Conservation (phyloP, 2,888 invertebrate genomes). For the Coremacera marginata region DNA sequence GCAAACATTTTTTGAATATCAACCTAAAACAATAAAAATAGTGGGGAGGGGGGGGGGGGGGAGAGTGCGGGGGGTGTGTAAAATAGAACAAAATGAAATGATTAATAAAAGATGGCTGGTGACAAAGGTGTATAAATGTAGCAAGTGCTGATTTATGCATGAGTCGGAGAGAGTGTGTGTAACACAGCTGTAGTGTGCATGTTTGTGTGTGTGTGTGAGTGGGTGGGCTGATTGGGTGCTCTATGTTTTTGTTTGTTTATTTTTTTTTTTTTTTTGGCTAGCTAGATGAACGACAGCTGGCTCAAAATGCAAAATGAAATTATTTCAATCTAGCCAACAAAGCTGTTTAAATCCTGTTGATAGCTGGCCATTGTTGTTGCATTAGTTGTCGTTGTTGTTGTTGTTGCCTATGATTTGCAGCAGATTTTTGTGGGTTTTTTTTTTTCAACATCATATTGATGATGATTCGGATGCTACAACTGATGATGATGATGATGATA, state of each 20-base stretch:
- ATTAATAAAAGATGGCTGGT: background rate
- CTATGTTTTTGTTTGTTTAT: no score
- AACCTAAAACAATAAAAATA: background rate
- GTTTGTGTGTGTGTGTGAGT: no score
- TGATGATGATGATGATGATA: slow-evolving; percentile 18
- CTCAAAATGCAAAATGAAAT: slow-evolving; percentile 17
- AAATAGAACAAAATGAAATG: background rate
- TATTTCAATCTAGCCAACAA: background rate
- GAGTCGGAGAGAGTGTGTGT: background rate
- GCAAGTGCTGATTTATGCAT: slow-evolving; percentile 22
- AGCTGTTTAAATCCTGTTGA: slow-evolving; percentile 5
- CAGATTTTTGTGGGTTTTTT: background rate
- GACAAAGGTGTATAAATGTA: slow-evolving; percentile 9
- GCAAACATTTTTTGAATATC: background rate
- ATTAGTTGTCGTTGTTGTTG: background rate
- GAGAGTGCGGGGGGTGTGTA: no score
- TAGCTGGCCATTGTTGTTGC: background rate
- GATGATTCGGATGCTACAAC: background rate
- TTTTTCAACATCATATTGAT: background rate
- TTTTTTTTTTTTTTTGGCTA: no score
- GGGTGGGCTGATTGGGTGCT: no score
- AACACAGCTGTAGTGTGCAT: no score
- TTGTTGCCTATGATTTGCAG: background rate
- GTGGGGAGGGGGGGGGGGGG: no score
- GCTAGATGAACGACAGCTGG: background rate